Evolutionary conservation across 2,113 vertebrate species (phyloP).

Genomic region (Meles meles): DNA sequence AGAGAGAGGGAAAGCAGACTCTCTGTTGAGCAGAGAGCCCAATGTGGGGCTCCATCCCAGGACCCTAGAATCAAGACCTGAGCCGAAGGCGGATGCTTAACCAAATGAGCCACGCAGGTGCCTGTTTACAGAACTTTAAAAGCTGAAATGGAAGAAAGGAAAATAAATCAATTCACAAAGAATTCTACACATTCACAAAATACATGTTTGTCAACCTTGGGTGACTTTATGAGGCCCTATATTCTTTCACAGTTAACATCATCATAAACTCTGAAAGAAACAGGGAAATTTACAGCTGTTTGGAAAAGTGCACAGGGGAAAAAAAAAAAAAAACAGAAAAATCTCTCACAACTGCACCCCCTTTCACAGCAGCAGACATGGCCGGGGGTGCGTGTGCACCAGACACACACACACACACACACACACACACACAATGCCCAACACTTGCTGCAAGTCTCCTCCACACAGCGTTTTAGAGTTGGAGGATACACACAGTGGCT

Average conservation of each 20-base stretch:
- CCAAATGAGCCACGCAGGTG: not conserved
- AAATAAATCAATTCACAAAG: not conserved
- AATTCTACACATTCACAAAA: not conserved
- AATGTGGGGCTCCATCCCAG: not conserved
- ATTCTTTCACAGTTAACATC: not conserved
- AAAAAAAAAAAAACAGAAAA: not conserved
- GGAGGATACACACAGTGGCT: not conserved
- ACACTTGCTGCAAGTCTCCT: too few species aligned
- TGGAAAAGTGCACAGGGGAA: not conserved
- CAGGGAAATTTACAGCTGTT: not conserved
- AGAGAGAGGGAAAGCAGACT: not conserved
- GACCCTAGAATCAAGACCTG: not conserved
- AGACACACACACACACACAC: too few species aligned
- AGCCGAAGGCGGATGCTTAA: not conserved
- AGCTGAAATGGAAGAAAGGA: not conserved
- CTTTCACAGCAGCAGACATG: not conserved
- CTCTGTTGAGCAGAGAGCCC: not conserved
- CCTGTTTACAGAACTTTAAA: not conserved
- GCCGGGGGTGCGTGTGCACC: not conserved
- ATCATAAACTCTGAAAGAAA: not conserved
- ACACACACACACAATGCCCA: not conserved
- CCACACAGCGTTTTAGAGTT: accelerated
- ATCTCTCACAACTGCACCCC: not conserved
- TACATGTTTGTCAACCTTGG: not conserved
- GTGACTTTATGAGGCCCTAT: not conserved